These are phyloP conservation scores for Drosophila demipolita DNA, from an alignment of 2,888 invertebrate species.

Conservation along the genomic window DNA sequence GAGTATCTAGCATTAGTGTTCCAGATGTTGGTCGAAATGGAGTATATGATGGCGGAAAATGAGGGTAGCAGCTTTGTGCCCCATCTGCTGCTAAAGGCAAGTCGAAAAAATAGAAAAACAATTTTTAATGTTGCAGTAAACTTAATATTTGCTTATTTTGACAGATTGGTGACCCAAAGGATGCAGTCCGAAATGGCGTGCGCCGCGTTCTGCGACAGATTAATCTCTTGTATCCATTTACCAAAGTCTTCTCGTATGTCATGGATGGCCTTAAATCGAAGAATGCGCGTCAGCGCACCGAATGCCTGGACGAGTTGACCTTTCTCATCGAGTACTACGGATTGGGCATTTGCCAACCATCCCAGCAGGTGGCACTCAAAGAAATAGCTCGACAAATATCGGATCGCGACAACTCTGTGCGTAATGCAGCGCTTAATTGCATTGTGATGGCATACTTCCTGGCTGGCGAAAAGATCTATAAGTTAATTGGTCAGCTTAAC, in stretches of 20 bases:
- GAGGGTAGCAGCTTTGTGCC: conserved; percentile 98
- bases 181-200: conserved; percentile 95
- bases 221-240: conserved; percentile 93
- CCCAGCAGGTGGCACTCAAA: conserved; percentile 90
- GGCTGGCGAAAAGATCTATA: conserved; percentile 95
- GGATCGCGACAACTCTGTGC: conserved; percentile 97
- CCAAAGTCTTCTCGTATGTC: conserved; percentile 94
- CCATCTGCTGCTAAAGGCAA: conserved; percentile 95
- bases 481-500: conserved; percentile 95
- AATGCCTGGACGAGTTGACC: conserved; percentile 97
- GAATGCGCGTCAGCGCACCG: conserved; percentile 97
- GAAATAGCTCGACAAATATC: conserved; percentile 97
- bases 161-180: conserved; percentile 97
- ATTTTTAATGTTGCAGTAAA: not conserved
- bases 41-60: conserved; percentile 94
- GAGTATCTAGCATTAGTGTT: conserved; percentile 96
- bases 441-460: conserved; percentile 95
- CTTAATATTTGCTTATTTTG: conserved; percentile 12
- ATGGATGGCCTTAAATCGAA: conserved; percentile 99
- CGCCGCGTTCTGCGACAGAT: conserved; percentile 93
- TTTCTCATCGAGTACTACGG: conserved; percentile 94
- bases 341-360: conserved; percentile 92
- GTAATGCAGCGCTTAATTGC: conserved; percentile 98
- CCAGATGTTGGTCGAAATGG: conserved; percentile 90
- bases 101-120: not conserved